phyloP scores from a whole-genome alignment of 2,797 vertebrate species.

The Oreochromis grahami region DNA sequence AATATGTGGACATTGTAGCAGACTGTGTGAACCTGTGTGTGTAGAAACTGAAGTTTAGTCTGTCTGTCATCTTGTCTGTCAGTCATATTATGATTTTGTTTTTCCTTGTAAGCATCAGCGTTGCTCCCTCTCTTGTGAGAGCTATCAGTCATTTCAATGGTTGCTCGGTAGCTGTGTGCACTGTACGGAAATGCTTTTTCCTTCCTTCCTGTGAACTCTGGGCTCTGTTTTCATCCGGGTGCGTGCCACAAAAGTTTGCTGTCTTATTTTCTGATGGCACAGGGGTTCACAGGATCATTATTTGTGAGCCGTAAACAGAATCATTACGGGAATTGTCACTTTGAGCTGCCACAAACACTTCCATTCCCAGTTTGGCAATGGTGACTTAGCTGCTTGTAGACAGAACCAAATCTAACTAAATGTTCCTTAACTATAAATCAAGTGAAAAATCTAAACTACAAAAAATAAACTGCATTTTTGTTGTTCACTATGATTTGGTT shows the following conservation, averaged over 20 bases:
- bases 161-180: neutral
- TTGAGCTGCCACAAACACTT: conserved; percentile 18
- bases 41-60: conserved; percentile 11
- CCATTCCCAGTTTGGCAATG: neutral
- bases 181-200: neutral
- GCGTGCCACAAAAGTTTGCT: neutral
- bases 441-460: neutral
- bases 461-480: neutral
- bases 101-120: neutral
- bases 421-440: neutral
- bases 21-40: neutral
- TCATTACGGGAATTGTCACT: conserved; percentile 31
- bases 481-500: neutral
- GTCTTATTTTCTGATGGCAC: conserved; percentile 13
- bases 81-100: conserved; percentile 15
- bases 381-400: neutral
- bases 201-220: neutral
- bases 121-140: neutral
- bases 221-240: neutral
- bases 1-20: neutral
- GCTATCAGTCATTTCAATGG: conserved; percentile 5
- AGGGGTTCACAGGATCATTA: conserved; percentile 31
- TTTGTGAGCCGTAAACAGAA: conserved; percentile 26
- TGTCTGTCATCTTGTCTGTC: neutral
- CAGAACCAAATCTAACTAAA: conserved; percentile 9